Conservation (phyloP, 92 coral and sea anemone species). For the Bergia sp. region DNA sequence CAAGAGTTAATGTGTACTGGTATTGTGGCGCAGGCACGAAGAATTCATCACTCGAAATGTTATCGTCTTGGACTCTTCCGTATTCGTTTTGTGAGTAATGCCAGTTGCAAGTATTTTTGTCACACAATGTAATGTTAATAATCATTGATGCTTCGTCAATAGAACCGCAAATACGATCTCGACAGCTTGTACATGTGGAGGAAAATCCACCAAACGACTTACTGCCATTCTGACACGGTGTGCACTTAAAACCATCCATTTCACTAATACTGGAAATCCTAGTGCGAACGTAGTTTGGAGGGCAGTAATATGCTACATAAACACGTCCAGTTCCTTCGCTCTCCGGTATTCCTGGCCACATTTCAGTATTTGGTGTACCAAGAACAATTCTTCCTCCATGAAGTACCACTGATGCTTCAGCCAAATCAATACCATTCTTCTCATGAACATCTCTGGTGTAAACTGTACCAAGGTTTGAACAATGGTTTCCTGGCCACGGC, state of each 20-base stretch:
- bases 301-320: slow-evolving; percentile 56
- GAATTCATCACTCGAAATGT: not conserved
- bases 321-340: slow-evolving; percentile 64
- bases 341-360: slow-evolving; percentile 56
- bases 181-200: slow-evolving; percentile 36
- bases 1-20: slow-evolving; percentile 47
- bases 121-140: slow-evolving; percentile 42
- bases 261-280: slow-evolving; percentile 13
- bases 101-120: slow-evolving; percentile 15
- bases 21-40: slow-evolving; percentile 36
- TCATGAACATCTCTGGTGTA: not conserved
- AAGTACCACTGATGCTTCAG: slow-evolving; percentile 55
- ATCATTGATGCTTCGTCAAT: not conserved
- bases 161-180: slow-evolving; percentile 1
- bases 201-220: slow-evolving; percentile 66
- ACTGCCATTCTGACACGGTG: slow-evolving; percentile 58
- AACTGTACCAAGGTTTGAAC: not conserved
- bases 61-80: not conserved
- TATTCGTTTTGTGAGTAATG: not conserved
- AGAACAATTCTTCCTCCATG: slow-evolving; percentile 43
- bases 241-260: slow-evolving; percentile 16
- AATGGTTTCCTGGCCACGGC: not conserved
- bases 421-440: not conserved
- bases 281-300: slow-evolving; percentile 48
- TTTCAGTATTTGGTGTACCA: slow-evolving; percentile 54